These are phyloP conservation scores for Cerceris rybyensis DNA, from an alignment of 2,888 invertebrate genomes.

Conservation along the genomic window DNA sequence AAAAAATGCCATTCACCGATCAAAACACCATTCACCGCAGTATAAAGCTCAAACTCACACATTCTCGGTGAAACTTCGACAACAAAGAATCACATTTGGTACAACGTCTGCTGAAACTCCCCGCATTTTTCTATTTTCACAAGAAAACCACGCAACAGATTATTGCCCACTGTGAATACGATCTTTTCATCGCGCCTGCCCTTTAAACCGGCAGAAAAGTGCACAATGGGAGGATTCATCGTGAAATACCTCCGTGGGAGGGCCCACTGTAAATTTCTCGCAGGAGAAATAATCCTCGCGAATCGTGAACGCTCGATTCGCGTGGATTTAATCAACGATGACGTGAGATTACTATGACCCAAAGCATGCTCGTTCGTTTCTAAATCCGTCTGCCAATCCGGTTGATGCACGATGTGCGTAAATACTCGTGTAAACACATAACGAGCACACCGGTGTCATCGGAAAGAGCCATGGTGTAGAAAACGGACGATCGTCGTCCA, in stretches of 20 bases:
- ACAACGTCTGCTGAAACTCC: neutral
- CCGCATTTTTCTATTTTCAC: neutral
- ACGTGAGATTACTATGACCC: slow-evolving; percentile 50
- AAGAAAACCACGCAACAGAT: neutral
- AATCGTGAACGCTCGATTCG: slow-evolving; percentile 6
- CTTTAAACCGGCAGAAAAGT: slow-evolving; percentile 31
- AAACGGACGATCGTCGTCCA: neutral
- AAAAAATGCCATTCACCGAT: no score
- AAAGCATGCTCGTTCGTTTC: neutral
- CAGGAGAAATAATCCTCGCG: neutral
- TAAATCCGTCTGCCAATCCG: neutral
- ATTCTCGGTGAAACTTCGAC: no score
- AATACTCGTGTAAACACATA: no score
- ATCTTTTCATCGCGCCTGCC: slow-evolving; percentile 20
- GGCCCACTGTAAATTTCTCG: neutral
- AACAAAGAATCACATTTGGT: neutral
- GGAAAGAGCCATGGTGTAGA: no score
- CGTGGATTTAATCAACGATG: slow-evolving; percentile 25
- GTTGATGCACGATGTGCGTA: neutral
- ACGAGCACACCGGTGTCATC: no score
- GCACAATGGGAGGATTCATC: slow-evolving; percentile 16
- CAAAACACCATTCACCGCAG: no score
- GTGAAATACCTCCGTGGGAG: slow-evolving; percentile 18
- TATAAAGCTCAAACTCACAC: no score
- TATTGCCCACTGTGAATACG: neutral